phyloP scores from a whole-genome alignment of 53 echinoderm and acorn worm genomes.

The Pentamera pediparva region DNA sequence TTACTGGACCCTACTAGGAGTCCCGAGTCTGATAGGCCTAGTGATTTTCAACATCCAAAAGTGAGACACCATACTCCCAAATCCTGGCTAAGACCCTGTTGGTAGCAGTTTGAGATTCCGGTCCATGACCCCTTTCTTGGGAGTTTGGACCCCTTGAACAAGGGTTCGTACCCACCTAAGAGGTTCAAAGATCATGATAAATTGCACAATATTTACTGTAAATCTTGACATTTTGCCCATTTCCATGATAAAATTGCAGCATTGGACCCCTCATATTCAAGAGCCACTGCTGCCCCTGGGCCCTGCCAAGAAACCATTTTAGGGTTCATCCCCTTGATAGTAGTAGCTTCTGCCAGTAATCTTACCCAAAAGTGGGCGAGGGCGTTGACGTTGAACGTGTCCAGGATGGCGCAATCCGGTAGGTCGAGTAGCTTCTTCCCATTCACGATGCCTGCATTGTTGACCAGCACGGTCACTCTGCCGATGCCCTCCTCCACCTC shows the following conservation, averaged over 20 bases:
- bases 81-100: no score
- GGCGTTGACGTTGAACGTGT: constrained; percentile 56
- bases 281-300: not conserved
- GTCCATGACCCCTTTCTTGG: not conserved
- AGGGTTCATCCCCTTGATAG: not conserved
- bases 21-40: no score
- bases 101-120: no score
- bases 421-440: constrained; percentile 54
- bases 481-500: constrained; percentile 51
- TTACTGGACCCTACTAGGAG: no score
- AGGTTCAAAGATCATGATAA: no score
- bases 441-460: constrained; percentile 78
- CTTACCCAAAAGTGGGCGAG: constrained; percentile 87
- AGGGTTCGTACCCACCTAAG: no score
- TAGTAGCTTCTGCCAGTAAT: not conserved
- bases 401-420: constrained; percentile 45
- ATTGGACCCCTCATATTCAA: no score
- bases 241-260: no score
- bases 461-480: constrained; percentile 61
- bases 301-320: not conserved
- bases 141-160: no score
- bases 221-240: no score
- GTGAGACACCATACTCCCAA: no score
- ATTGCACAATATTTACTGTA: not conserved
- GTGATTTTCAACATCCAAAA: no score